Evolutionary conservation across 2,113 vertebrate species (phyloP).

Genomic region (Mustelus asterias): DNA sequence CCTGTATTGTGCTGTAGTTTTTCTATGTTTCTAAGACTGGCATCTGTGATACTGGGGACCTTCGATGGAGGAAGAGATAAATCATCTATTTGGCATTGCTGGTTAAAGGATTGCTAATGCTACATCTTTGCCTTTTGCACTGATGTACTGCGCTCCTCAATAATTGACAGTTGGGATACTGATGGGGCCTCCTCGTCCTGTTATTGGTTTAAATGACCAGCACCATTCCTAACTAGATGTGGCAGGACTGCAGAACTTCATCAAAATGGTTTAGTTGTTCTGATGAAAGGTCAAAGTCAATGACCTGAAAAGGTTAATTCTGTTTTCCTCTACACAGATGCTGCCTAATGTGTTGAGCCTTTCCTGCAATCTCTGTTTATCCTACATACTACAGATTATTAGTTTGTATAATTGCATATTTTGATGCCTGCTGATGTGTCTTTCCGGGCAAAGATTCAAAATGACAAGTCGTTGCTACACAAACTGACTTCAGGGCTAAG

Average conservation of each 20-base stretch:
- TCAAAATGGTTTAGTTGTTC: background rate
- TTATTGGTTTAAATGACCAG: background rate
- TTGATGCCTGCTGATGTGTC: background rate
- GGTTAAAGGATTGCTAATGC: background rate
- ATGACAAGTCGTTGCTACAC: background rate
- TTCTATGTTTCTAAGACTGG: no score
- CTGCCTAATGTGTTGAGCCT: background rate
- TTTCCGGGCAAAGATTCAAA: background rate
- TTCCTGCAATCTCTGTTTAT: background rate
- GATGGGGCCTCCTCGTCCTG: background rate
- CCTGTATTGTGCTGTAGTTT: no score
- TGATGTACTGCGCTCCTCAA: background rate
- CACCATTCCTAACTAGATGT: background rate
- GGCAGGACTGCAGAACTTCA: background rate
- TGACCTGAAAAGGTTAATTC: background rate
- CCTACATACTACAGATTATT: background rate
- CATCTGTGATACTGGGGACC: no score
- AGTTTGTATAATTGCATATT: background rate
- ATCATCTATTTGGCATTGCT: no score
- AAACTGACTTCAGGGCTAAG: background rate
- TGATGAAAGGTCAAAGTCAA: background rate
- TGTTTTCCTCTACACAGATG: background rate
- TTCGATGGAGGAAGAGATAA: no score
- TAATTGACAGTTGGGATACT: background rate
- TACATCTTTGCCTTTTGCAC: background rate